Evolutionary conservation across 2,797 vertebrate genomes (phyloP).

Genomic region (Sibirionetta formosa): DNA sequence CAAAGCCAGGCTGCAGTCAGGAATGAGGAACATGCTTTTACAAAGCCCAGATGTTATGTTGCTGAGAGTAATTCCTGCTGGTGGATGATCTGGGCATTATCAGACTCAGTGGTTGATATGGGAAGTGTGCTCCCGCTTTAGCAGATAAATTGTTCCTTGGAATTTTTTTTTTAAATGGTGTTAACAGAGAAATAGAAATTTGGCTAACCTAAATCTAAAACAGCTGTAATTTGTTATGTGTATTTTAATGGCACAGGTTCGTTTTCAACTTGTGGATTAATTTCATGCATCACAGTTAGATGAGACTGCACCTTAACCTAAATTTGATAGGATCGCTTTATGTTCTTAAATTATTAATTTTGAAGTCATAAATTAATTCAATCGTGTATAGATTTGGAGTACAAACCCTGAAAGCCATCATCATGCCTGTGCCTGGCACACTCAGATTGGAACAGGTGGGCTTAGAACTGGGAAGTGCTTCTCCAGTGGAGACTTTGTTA

Average conservation of each 20-base stretch:
- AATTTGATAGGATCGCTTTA: neutral
- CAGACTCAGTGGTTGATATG: neutral
- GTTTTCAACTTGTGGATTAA: neutral
- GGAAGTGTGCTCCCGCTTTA: neutral
- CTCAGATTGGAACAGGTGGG: neutral
- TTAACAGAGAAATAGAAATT: neutral
- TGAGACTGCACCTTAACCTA: neutral
- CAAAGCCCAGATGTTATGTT: neutral
- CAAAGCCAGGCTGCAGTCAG: neutral
- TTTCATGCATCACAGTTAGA: neutral
- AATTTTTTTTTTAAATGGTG: neutral
- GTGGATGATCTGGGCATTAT: neutral
- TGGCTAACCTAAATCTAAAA: neutral
- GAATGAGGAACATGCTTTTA: neutral
- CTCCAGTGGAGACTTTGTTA: neutral
- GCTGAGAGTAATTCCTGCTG: neutral
- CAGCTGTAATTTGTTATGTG: neutral
- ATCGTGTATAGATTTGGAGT: accelerated
- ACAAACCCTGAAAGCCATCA: neutral
- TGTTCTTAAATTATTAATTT: neutral
- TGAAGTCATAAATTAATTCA: neutral
- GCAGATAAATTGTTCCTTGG: neutral
- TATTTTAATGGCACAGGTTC: neutral
- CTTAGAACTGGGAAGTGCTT: neutral
- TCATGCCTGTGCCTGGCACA: accelerated